These are phyloP conservation scores for Gasteruption jaculator DNA, from an alignment of 2,888 invertebrate species.

Conservation along the genomic window DNA sequence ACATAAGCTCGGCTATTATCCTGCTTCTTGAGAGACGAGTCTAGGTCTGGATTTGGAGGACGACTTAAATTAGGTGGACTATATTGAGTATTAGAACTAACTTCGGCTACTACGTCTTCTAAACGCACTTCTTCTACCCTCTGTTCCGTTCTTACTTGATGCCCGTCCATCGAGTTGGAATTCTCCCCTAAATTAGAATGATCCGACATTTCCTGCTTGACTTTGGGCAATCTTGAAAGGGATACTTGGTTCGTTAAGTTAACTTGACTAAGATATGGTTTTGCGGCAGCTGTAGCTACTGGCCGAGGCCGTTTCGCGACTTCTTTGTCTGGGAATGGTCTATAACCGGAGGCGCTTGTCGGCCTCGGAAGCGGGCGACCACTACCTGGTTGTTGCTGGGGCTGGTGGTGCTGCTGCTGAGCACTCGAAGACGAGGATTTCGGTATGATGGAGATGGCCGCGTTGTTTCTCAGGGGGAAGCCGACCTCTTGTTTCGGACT, in stretches of 20 bases:
- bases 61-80: slow-evolving; percentile 39
- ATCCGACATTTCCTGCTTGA: slow-evolving; percentile 41
- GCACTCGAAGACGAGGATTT: slow-evolving; percentile 38
- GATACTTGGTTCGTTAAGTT: slow-evolving; percentile 44
- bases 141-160: slow-evolving; percentile 42
- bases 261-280: slow-evolving; percentile 44
- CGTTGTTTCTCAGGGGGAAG: slow-evolving; percentile 48
- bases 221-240: slow-evolving; percentile 40
- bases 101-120: slow-evolving; percentile 47
- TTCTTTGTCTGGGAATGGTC: slow-evolving; percentile 45
- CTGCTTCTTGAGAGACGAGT: slow-evolving; percentile 36
- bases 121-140: slow-evolving; percentile 47
- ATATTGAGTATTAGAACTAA: slow-evolving; percentile 41
- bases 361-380: slow-evolving; percentile 36
- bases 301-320: slow-evolving; percentile 37
- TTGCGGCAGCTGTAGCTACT: slow-evolving; percentile 44
- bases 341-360: slow-evolving; percentile 35
- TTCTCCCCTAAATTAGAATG: slow-evolving; percentile 45
- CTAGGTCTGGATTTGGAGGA: slow-evolving; percentile 36
- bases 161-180: slow-evolving; percentile 47
- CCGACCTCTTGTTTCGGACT: slow-evolving; percentile 41
- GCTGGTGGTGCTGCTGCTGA: slow-evolving; percentile 25
- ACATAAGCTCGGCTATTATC: slow-evolving; percentile 32
- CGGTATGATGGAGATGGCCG: slow-evolving; percentile 51
- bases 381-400: slow-evolving; percentile 23